These are phyloP conservation scores for Porphyrio hochstetteri DNA, from an alignment of 2,113 vertebrate species.

Conservation along the genomic window DNA sequence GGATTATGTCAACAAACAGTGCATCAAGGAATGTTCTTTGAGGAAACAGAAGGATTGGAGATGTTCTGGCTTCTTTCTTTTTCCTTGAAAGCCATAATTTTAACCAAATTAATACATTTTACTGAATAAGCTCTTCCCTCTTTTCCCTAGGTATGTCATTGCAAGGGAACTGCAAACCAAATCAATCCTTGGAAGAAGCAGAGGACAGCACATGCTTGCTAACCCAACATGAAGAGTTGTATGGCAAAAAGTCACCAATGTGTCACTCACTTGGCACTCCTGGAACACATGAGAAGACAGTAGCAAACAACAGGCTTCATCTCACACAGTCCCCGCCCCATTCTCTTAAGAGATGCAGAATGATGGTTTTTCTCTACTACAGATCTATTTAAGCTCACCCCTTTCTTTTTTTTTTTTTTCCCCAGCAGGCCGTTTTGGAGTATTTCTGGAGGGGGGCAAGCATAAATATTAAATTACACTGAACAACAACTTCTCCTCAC, in stretches of 20 bases:
- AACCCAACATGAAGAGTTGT: background rate
- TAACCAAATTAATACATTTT: background rate
- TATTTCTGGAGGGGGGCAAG: conserved; percentile 67
- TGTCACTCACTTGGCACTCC: background rate
- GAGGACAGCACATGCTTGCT: background rate
- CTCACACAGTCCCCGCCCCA: background rate
- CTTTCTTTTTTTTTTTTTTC: conserved; percentile 66
- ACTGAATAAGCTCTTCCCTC: background rate
- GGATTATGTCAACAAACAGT: background rate
- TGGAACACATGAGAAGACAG: background rate
- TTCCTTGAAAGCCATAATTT: background rate
- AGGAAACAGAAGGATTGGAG: background rate
- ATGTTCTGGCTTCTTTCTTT: background rate
- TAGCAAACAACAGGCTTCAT: background rate
- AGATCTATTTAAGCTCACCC: conserved; percentile 53
- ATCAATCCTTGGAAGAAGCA: background rate
- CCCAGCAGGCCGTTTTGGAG: conserved; percentile 73
- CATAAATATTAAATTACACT: background rate
- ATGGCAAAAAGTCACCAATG: background rate
- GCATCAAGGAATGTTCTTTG: background rate
- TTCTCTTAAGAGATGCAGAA: background rate
- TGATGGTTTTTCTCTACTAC: background rate
- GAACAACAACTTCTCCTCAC: background rate
- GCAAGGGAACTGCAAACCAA: background rate
- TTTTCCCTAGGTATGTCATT: background rate